Conservation (phyloP, 2,113 vertebrate species). For the Pedionomus torquatus region DNA sequence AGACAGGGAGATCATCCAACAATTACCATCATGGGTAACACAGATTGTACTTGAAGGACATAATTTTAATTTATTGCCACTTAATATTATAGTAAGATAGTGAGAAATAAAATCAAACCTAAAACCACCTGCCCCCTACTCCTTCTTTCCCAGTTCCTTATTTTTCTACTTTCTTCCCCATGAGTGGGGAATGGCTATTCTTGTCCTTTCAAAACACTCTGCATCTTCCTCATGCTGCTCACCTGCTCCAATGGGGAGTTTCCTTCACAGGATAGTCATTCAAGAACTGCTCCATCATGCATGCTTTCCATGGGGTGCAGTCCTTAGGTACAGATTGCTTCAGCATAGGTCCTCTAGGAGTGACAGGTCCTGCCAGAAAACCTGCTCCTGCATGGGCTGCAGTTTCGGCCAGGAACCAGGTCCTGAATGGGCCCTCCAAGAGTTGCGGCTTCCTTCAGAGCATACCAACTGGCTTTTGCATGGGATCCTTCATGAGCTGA, state of each 20-base stretch:
- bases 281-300: neutral
- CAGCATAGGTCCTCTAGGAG: fast-evolving
- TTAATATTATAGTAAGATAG: neutral
- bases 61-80: neutral
- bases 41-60: neutral
- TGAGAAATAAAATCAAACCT: neutral
- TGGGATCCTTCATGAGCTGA: neutral
- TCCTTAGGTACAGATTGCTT: neutral
- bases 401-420: neutral
- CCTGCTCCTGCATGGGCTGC: neutral
- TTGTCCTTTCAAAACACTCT: neutral
- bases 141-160: neutral
- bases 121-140: neutral
- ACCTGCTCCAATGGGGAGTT: neutral
- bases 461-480: fast-evolving
- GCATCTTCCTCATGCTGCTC: neutral
- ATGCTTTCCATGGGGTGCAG: neutral
- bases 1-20: neutral
- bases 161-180: neutral
- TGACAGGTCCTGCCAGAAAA: neutral
- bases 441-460: neutral
- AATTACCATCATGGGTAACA: neutral
- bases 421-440: neutral
- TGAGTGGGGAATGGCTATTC: neutral
- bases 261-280: neutral